Percentiles rank a stretch among this genome's conserved stretches.
phyloP scores from a whole-genome alignment of 1,140 invertebrate species.

The Tyrophagus putrescentiae region DNA sequence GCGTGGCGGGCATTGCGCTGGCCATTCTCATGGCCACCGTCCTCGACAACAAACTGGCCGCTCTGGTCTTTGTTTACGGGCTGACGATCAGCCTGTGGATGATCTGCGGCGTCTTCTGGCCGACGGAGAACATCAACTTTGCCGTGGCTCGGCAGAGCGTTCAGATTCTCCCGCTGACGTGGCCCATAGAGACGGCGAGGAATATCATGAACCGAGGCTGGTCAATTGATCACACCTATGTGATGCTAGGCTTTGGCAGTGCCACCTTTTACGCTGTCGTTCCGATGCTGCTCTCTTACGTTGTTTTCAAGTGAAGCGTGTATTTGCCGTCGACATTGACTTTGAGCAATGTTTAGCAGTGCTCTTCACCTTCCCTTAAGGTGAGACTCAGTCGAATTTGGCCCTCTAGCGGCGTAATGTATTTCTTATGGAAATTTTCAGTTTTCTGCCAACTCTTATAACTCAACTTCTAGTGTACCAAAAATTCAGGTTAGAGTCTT shows the following conservation, averaged over 20 bases:
- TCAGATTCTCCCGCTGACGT: constrained; percentile 72
- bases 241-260: constrained; percentile 11
- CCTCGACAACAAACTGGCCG: constrained; percentile 74
- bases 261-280: constrained; percentile 1
- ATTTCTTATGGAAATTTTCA: no score
- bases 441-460: no score
- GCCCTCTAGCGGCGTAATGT: no score
- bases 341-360: no score
- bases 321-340: neutral
- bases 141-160: constrained; percentile 60
- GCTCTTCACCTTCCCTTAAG: no score
- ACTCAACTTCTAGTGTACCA: no score
- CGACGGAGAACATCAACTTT: constrained; percentile 59
- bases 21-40: constrained; percentile 72
- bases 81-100: constrained; percentile 77
- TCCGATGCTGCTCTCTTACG: neutral
- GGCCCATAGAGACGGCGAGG: constrained; percentile 72
- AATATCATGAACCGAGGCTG: constrained; percentile 77
- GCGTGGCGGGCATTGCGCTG: constrained; percentile 82
- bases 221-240: constrained; percentile 51
- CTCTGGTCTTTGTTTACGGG: constrained; percentile 68
- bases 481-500: no score
- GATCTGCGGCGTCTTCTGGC: constrained; percentile 78
- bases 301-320: constrained; percentile 14
- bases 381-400: no score